A percentile compares a stretch with the other conserved stretches of the same genome.
Evolutionary conservation across 2,888 invertebrate genomes (phyloP).

Genomic region (Cephus rjabovi): DNA sequence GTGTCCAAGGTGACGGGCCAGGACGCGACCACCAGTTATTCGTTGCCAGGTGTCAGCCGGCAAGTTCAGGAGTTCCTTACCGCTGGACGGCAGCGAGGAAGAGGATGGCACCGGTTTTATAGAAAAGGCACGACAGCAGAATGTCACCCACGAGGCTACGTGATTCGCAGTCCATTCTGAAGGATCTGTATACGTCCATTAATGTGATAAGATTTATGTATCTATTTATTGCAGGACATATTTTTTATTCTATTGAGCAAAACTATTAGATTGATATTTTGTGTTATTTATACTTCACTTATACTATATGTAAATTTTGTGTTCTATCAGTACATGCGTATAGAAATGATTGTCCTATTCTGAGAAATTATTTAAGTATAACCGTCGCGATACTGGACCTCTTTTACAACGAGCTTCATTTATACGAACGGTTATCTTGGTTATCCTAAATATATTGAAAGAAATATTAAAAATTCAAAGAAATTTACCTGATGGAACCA

Average conservation of each 20-base stretch:
- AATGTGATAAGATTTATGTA: neutral
- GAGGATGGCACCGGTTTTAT: conserved; percentile 70
- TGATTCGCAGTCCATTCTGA: conserved; percentile 73
- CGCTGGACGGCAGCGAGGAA: conserved; percentile 70
- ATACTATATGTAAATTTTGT: no score
- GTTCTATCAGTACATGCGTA: no score
- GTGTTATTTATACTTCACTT: neutral
- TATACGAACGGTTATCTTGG: no score
- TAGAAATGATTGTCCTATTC: no score
- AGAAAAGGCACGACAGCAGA: conserved; percentile 73
- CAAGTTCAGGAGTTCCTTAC: conserved; percentile 72
- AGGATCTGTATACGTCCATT: conserved; percentile 69
- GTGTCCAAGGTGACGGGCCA: conserved; percentile 74
- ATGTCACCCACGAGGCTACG: conserved; percentile 73
- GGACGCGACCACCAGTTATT: conserved; percentile 69
- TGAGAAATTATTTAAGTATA: no score
- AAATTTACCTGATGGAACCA: conserved; percentile 70
- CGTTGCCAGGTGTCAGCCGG: conserved; percentile 74
- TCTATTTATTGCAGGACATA: neutral
- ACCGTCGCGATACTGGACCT: no score
- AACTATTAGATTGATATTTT: neutral
- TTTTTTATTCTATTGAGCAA: neutral
- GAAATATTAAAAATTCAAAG: conserved; percentile 3
- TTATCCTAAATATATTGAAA: neutral
- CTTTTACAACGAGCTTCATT: no score